A percentile compares a stretch with the other conserved stretches of the same genome.
These are phyloP conservation scores for Hirtodrosophila confusa DNA, from an alignment of 2,888 invertebrate genomes.

Conservation along the genomic window DNA sequence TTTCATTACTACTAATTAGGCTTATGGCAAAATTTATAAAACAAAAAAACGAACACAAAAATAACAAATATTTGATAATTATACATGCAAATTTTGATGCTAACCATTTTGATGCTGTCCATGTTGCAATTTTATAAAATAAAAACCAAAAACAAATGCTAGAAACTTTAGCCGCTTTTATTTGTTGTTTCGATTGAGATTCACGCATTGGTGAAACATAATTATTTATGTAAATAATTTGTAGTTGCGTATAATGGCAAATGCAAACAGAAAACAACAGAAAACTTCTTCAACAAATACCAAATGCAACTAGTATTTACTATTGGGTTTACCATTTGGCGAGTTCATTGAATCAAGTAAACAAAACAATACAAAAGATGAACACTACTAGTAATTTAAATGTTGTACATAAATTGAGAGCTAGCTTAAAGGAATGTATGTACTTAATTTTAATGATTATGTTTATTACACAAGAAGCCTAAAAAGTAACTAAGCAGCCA, in stretches of 20 bases:
- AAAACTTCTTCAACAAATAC: slow-evolving; percentile 8
- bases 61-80: slow-evolving; percentile 7
- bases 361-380: slow-evolving; percentile 18
- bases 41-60: slow-evolving; percentile 4
- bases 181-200: not conserved
- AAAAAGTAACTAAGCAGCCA: slow-evolving; percentile 57
- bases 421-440: slow-evolving; percentile 57
- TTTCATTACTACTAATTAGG: slow-evolving; percentile 10
- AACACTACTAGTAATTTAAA: slow-evolving; percentile 71
- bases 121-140: slow-evolving; percentile 19
- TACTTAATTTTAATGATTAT: slow-evolving; percentile 54
- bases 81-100: slow-evolving; percentile 20
- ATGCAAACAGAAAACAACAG: slow-evolving; percentile 14
- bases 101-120: slow-evolving; percentile 31
- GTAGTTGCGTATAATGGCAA: slow-evolving; percentile 5
- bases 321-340: no score
- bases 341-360: not conserved
- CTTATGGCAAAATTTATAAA: slow-evolving; percentile 12
- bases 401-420: slow-evolving; percentile 72
- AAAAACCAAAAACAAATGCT: no score
- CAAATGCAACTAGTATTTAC: slow-evolving; percentile 13
- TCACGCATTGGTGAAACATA: not conserved
- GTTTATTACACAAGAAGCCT: slow-evolving; percentile 56
- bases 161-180: not conserved
- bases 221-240: slow-evolving; percentile 50